Base-by-base conservation (phyloP, 2,888 invertebrate genomes). In the Plemyria rubiginata region DNA sequence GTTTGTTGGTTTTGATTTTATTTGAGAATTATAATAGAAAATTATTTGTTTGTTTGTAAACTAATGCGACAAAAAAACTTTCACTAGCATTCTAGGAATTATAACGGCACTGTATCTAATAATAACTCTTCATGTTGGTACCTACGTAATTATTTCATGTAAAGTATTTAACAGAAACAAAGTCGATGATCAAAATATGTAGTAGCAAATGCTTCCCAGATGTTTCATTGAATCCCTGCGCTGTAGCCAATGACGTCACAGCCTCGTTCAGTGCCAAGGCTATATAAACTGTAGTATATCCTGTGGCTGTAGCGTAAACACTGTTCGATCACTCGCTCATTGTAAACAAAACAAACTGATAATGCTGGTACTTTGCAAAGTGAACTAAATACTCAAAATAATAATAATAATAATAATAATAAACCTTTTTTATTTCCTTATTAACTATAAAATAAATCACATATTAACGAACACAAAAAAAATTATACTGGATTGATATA, bases 181-280 rank as follows among this genome's bases (percentile, higher is more conserved):
- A 50, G 49, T 59, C 59, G 50, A 53, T 49, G 56, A 54, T 51
- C 56, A 29, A 46, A 60, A 60, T 57, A n/a, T n/a, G n/a, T n/a
- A 55, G 43, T 57, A 52, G 36, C 51, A 56, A 54, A 55, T 52
- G n/a, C 41, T 53, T 38, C 36, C 32, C 65, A 65, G 50, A 65
- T 65, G 65, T 65, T 59, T 45, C 41, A 38, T 46, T 40, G 40
- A 46, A 38, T 51, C 45, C 40, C n/a, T 50, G 54, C 9, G 43
- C 53, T 76, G 79, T 73, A 73, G 73, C 70, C 66, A 60, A 53
- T 86, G 86, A 87, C 86, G 87, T 86, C 87, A 86, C 75, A 65
- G 60, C 72, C 71, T 60, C 77, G 80, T 75, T 83, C 87, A 87
- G 80, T 87, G 87, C 87, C 87, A 88, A 87, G 88, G 87, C 81